phyloP scores from a whole-genome alignment of 2,888 invertebrate species.

The Operophtera brumata region DNA sequence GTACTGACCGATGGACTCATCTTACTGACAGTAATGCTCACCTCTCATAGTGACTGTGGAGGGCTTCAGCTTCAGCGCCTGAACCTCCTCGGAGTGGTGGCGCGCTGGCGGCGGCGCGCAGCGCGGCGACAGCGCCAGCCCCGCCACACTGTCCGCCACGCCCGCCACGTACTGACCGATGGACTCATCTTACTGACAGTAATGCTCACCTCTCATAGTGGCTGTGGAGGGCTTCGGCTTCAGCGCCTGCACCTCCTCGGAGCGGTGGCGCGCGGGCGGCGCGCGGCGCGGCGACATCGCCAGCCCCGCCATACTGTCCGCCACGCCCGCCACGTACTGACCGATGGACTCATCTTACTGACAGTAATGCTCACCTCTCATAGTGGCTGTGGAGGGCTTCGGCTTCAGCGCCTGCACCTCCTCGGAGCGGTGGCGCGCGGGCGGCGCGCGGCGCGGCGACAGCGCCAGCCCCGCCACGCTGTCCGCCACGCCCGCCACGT shows the following conservation, averaged over 20 bases:
- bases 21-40: slow-evolving; percentile 74
- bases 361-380: slow-evolving; percentile 51
- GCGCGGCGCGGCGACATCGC: slow-evolving; percentile 57
- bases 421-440: slow-evolving; percentile 84
- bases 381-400: slow-evolving; percentile 64
- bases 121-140: slow-evolving; percentile 87
- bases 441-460: slow-evolving; percentile 87
- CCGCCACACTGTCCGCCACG: no score
- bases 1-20: slow-evolving; percentile 91
- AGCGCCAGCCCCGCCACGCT: slow-evolving; percentile 90
- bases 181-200: no score
- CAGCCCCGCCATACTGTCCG: slow-evolving; percentile 87
- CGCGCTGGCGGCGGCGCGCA: slow-evolving; percentile 86
- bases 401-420: slow-evolving; percentile 65
- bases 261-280: slow-evolving; percentile 85
- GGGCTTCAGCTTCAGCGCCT: slow-evolving; percentile 62
- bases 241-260: slow-evolving; percentile 73
- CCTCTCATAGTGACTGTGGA: slow-evolving; percentile 68
- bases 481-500: slow-evolving; percentile 91
- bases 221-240: slow-evolving; percentile 65
- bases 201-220: slow-evolving; percentile 59
- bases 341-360: slow-evolving; percentile 82
- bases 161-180: no score
- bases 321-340: slow-evolving; percentile 92
- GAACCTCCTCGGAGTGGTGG: slow-evolving; percentile 82